phyloP scores from a whole-genome alignment of 1,140 invertebrate genomes.

The Drosophila dunni region DNA sequence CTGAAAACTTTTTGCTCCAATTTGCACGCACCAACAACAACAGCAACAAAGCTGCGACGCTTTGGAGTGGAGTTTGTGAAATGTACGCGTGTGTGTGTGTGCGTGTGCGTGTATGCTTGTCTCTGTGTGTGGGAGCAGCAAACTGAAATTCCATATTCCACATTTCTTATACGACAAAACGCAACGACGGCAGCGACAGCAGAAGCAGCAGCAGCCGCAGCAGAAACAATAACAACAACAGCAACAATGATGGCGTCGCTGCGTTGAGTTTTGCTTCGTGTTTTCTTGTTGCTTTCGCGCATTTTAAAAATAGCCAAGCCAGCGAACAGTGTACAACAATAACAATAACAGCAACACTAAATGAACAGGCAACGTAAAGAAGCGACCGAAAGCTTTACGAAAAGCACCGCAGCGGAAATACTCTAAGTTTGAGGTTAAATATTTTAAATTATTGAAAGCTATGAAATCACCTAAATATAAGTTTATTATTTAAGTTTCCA shows the following conservation, averaged over 20 bases:
- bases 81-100: not conserved
- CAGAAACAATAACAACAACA: constrained; percentile 31
- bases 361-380: constrained; percentile 34
- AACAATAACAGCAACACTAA: constrained; percentile 41
- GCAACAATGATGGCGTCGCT: constrained; percentile 53
- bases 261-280: constrained; percentile 57
- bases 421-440: constrained; percentile 15
- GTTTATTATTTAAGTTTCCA: too few relatives aligned
- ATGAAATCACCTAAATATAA: too few relatives aligned
- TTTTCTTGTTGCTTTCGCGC: constrained; percentile 68
- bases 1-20: constrained; percentile 57
- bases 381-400: not conserved
- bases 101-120: constrained; percentile 1
- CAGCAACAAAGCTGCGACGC: constrained; percentile 39
- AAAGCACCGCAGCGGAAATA: constrained; percentile 17
- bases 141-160: constrained; percentile 76
- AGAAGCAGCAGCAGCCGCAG: constrained; percentile 30
- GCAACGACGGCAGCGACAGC: constrained; percentile 38
- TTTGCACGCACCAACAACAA: constrained; percentile 60
- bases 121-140: constrained; percentile 53
- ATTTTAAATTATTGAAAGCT: too few relatives aligned
- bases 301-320: constrained; percentile 77
- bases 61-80: constrained; percentile 27
- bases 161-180: constrained; percentile 62
- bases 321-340: constrained; percentile 45